These are phyloP conservation scores for Proisotoma minuta DNA, from an alignment of 2,888 invertebrate species.

Conservation along the genomic window DNA sequence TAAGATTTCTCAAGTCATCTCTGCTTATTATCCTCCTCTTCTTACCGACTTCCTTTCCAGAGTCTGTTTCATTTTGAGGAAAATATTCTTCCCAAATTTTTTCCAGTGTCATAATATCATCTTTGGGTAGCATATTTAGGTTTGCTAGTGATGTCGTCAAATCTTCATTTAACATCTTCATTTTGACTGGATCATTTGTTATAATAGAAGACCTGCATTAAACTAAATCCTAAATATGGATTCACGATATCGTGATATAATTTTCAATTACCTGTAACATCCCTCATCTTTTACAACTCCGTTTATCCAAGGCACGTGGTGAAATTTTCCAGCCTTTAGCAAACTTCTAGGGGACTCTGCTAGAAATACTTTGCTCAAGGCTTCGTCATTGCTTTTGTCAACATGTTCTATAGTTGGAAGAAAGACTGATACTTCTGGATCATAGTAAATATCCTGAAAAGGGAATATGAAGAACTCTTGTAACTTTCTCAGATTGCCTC, in stretches of 20 bases:
- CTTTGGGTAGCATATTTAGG: not conserved
- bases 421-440: constrained; percentile 27
- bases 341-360: constrained; percentile 29
- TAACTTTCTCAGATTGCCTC: not conserved
- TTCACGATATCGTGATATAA: not conserved
- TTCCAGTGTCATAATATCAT: constrained; percentile 2
- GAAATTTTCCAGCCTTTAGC: constrained; percentile 19
- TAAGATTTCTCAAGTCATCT: constrained; percentile 20
- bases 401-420: constrained; percentile 29
- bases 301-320: constrained; percentile 28
- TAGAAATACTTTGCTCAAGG: constrained; percentile 19
- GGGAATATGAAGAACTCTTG: not conserved
- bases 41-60: too few species aligned
- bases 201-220: constrained; percentile 20
- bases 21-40: constrained; percentile 12
- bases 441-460: constrained; percentile 30
- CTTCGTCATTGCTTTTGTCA: constrained; percentile 9
- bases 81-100: constrained; percentile 15
- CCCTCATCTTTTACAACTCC: constrained; percentile 31
- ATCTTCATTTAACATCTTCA: constrained; percentile 19
- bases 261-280: constrained; percentile 14
- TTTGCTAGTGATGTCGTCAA: constrained; percentile 21
- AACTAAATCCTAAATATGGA: too few species aligned
- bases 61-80: not conserved
- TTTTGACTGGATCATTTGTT: constrained; percentile 16